A percentile compares a stretch with the other conserved stretches of the same genome.
Conservation (phyloP, 2,113 vertebrate genomes). For the Oostethus manadensis region DNA sequence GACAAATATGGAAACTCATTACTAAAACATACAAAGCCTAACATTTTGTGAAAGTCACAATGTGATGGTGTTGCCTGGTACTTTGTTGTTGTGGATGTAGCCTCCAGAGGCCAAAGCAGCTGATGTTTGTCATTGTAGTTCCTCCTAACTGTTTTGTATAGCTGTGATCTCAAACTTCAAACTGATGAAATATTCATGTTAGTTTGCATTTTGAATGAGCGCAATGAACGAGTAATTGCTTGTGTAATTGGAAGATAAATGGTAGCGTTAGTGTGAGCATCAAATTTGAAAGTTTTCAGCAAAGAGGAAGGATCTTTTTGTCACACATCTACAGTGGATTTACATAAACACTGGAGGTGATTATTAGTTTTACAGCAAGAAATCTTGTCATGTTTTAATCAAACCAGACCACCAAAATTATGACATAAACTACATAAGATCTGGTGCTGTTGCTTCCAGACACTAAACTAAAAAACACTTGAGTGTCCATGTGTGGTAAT, state of each 20-base stretch:
- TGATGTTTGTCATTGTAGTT: not conserved
- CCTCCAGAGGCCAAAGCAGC: constrained; percentile 17
- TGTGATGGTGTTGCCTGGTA: constrained; percentile 30
- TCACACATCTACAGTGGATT: constrained; percentile 1
- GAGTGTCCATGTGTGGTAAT: too few species aligned
- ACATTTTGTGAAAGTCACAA: constrained; percentile 54
- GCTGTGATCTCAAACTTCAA: constrained; percentile 34
- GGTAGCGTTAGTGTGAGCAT: constrained; percentile 23
- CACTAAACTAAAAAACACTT: too few species aligned
- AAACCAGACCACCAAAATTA: too few species aligned
- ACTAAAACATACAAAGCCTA: constrained; percentile 58
- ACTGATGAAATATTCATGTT: constrained; percentile 49
- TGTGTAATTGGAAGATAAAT: constrained; percentile 49
- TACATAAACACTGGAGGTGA: constrained; percentile 2
- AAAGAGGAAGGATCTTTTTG: not conserved
- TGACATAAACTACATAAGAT: too few species aligned
- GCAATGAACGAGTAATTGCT: constrained; percentile 37
- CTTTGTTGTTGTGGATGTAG: constrained; percentile 39
- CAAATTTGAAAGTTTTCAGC: constrained; percentile 21
- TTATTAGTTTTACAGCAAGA: not conserved
- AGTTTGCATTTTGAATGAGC: constrained; percentile 32
- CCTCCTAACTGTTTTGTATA: constrained; percentile 3
- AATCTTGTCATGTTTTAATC: too few species aligned
- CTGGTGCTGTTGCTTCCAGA: too few species aligned
- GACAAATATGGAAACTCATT: constrained; percentile 63